These are phyloP conservation scores for Aporophyla nigra DNA, from an alignment of 2,888 invertebrate genomes.

Conservation along the genomic window DNA sequence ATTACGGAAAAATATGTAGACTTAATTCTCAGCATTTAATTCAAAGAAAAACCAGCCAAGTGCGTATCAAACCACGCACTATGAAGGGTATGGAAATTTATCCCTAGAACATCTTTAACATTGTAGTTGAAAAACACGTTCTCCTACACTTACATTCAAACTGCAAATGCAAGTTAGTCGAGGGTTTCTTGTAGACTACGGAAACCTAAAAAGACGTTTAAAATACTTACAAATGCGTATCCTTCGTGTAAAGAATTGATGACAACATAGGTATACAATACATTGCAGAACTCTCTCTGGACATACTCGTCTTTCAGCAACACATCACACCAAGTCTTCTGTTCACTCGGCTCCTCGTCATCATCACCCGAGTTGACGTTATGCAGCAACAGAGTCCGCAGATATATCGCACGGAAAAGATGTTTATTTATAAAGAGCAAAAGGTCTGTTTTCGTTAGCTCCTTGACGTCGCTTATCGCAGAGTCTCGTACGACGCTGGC, in stretches of 20 bases:
- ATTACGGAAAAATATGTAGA: not conserved
- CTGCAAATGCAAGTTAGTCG: not conserved
- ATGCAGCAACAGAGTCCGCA: slow-evolving; percentile 70
- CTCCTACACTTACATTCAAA: not conserved
- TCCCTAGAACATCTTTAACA: not conserved
- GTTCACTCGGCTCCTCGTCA: slow-evolving; percentile 58
- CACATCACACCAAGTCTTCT: slow-evolving; percentile 62
- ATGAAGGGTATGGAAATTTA: not conserved
- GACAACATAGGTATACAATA: slow-evolving; percentile 74
- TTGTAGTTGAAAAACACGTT: not conserved
- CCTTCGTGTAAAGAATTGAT: slow-evolving; percentile 75
- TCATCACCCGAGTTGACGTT: slow-evolving; percentile 40
- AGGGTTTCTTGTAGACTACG: not conserved
- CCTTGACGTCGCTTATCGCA: slow-evolving; percentile 39
- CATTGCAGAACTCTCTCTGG: slow-evolving; percentile 62
- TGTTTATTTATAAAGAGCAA: slow-evolving; percentile 63
- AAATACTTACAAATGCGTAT: slow-evolving; percentile 81
- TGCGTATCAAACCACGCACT: not conserved
- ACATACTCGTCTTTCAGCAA: slow-evolving; percentile 69
- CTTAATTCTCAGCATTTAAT: not conserved
- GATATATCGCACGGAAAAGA: slow-evolving; percentile 73
- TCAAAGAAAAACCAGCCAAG: not conserved
- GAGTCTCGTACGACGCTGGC: slow-evolving; percentile 62
- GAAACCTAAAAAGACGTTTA: not conserved
- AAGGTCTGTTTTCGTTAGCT: slow-evolving; percentile 68